Percentiles rank a stretch among this genome's conserved stretches.
These are phyloP conservation scores for Cyclargus thomasi DNA, from an alignment of 1,140 invertebrate genomes.

Conservation along the genomic window DNA sequence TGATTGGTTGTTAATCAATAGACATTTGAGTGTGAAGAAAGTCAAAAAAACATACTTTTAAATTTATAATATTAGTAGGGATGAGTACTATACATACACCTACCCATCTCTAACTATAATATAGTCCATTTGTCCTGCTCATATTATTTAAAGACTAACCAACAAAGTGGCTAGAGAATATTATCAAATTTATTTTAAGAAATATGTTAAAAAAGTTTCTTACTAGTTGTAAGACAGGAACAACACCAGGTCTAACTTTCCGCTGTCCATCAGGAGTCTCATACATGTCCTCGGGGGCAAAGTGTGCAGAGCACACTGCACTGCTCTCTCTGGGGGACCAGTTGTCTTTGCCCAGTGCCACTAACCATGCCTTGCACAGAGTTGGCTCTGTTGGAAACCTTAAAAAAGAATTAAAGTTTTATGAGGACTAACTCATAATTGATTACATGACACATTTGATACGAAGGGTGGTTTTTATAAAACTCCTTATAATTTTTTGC, in stretches of 20 bases:
- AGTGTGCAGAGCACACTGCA: conserved; percentile 54
- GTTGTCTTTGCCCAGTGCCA: conserved; percentile 38
- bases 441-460: neutral
- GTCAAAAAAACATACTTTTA: too few relatives aligned
- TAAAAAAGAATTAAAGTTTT: conserved; percentile 27
- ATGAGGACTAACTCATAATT: too few relatives aligned
- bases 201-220: neutral
- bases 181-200: conserved; percentile 17
- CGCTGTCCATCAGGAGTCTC: conserved; percentile 45
- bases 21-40: too few relatives aligned
- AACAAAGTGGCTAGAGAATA: too few relatives aligned
- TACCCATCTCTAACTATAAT: too few relatives aligned
- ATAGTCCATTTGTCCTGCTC: too few relatives aligned
- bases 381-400: conserved; percentile 43
- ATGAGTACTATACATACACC: too few relatives aligned
- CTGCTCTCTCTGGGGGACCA: conserved; percentile 47
- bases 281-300: conserved; percentile 49
- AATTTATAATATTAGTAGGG: too few relatives aligned
- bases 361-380: conserved; percentile 41
- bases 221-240: conserved; percentile 47
- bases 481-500: too few relatives aligned
- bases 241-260: conserved; percentile 43
- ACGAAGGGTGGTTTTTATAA: too few relatives aligned
- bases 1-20: too few relatives aligned
- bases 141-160: too few relatives aligned